Evolutionary conservation across 2,888 invertebrate genomes (phyloP).

Genomic region (Lithophane ornitopus): DNA sequence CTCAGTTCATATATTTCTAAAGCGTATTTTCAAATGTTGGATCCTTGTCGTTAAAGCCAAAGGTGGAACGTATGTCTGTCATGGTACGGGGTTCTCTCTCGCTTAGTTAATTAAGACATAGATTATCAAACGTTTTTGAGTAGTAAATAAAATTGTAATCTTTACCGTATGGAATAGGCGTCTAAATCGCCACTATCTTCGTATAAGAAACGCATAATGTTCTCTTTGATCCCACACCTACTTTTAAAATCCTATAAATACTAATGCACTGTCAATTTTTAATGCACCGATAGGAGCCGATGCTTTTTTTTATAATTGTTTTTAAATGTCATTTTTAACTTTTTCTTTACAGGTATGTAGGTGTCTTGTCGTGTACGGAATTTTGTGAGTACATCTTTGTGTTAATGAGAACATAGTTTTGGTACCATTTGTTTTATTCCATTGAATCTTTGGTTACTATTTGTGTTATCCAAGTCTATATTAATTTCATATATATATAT

Average conservation of each 20-base stretch:
- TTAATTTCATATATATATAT: neutral
- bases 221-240: conserved; percentile 89
- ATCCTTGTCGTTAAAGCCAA: conserved; percentile 50
- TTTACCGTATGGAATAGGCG: conserved; percentile 86
- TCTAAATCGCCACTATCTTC: conserved; percentile 88
- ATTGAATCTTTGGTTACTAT: neutral
- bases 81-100: conserved; percentile 80
- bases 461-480: neutral
- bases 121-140: conserved; percentile 89
- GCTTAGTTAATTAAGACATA: conserved; percentile 90
- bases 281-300: conserved; percentile 82
- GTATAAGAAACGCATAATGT: conserved; percentile 84
- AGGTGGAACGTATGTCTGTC: conserved; percentile 69
- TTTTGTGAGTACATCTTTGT: conserved; percentile 52
- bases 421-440: neutral
- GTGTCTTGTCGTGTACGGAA: conserved; percentile 41
- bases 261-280: conserved; percentile 90
- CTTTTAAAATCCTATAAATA: conserved; percentile 81
- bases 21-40: conserved; percentile 51
- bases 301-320: conserved; percentile 67
- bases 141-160: conserved; percentile 90
- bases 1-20: conserved; percentile 34
- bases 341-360: conserved; percentile 79
- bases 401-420: neutral
- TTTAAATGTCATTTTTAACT: conserved; percentile 73